phyloP scores from a whole-genome alignment of 2,888 invertebrate genomes.

The Drosophila monieri region DNA sequence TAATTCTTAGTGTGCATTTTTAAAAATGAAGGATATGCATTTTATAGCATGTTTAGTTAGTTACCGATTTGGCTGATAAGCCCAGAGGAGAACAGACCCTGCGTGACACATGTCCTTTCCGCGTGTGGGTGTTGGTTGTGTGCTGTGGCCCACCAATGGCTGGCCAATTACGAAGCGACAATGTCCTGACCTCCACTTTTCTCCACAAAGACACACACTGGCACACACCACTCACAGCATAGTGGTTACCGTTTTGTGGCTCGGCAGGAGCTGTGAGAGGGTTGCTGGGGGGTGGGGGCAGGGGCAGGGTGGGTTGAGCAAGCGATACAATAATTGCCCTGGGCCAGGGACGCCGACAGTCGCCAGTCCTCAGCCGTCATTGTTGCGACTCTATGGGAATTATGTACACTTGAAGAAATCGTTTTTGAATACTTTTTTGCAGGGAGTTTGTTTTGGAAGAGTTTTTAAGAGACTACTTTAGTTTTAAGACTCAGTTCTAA shows the following conservation, averaged over 20 bases:
- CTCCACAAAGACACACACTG: slow-evolving; percentile 18
- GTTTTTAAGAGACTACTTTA: no score
- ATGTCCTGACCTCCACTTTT: slow-evolving; percentile 33
- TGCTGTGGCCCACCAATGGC: slow-evolving; percentile 13
- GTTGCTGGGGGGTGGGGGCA: slow-evolving; percentile 19
- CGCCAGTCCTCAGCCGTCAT: slow-evolving; percentile 48
- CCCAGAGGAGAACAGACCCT: background rate
- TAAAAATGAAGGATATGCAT: slow-evolving; percentile 3
- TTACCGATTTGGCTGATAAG: slow-evolving; percentile 5
- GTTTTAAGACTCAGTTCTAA: no score
- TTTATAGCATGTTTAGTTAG: slow-evolving; percentile 2
- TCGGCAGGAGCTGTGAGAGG: slow-evolving; percentile 17
- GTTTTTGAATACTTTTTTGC: no score
- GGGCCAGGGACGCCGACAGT: slow-evolving; percentile 45
- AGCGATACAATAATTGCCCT: slow-evolving; percentile 77
- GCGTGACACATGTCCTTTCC: slow-evolving; percentile 8
- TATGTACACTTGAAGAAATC: slow-evolving; percentile 35
- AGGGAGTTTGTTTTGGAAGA: no score
- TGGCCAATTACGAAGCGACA: slow-evolving; percentile 40
- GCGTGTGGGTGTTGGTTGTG: slow-evolving; percentile 6
- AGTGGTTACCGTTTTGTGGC: slow-evolving; percentile 37
- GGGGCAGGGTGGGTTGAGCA: slow-evolving; percentile 44
- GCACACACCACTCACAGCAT: slow-evolving; percentile 1
- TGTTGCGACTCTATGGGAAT: slow-evolving; percentile 64
- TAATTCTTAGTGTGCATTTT: background rate